Evolutionary conservation across 1,140 invertebrate species (phyloP).

Genomic region (Drosophila malerkotliana): DNA sequence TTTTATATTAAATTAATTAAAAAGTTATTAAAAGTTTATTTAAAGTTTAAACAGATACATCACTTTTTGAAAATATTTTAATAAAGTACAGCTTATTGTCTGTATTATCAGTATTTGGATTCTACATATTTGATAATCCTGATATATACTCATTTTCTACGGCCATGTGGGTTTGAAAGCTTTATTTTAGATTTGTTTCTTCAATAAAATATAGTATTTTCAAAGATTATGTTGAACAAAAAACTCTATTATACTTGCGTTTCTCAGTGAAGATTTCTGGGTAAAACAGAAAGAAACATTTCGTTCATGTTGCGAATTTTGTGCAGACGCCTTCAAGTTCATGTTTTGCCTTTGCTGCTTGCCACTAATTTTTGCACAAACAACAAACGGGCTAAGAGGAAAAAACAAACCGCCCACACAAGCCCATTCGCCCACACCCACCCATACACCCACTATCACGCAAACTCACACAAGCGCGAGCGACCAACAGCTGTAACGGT

Average conservation of each 20-base stretch:
- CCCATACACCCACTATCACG: neutral
- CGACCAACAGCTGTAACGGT: slow-evolving; percentile 69
- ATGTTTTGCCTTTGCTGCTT: slow-evolving; percentile 39
- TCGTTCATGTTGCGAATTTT: slow-evolving; percentile 35
- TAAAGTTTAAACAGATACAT: neutral
- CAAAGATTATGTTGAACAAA: too few species aligned
- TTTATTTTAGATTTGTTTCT: too few species aligned
- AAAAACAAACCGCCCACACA: slow-evolving; percentile 36
- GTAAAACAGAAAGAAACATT: slow-evolving; percentile 28
- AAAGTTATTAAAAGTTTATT: too few species aligned
- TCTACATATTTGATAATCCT: too few species aligned
- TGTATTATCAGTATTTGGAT: too few species aligned
- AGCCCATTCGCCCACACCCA: slow-evolving; percentile 1
- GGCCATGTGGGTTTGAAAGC: too few species aligned
- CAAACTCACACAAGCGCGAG: slow-evolving; percentile 13
- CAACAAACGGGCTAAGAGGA: slow-evolving; percentile 37
- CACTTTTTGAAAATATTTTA: too few species aligned
- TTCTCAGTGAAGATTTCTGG: slow-evolving; percentile 15
- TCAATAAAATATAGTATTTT: too few species aligned
- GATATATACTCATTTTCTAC: too few species aligned
- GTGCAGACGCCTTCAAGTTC: slow-evolving; percentile 61
- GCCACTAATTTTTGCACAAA: slow-evolving; percentile 71
- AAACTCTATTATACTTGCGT: too few species aligned
- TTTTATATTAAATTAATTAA: too few species aligned
- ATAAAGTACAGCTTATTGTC: too few species aligned